A percentile compares a stretch with the other conserved stretches of the same genome.
These are phyloP conservation scores for Thereva unica DNA, from an alignment of 2,888 invertebrate genomes.

Conservation along the genomic window DNA sequence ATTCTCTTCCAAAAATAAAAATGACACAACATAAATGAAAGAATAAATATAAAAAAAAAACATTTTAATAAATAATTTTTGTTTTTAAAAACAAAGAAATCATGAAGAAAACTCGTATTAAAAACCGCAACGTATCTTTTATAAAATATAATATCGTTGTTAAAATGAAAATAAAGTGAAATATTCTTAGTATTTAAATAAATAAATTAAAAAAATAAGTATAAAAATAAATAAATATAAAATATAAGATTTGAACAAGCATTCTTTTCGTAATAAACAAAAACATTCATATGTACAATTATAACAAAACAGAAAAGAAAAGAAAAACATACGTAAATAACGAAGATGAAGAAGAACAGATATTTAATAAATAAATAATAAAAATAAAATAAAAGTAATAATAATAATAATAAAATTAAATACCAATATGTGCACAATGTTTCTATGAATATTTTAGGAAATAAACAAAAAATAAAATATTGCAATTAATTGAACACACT, in stretches of 20 bases:
- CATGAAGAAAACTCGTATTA: too few species aligned
- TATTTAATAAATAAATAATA: not conserved
- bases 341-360: not conserved
- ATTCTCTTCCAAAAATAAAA: constrained; percentile 16
- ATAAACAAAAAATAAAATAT: constrained; percentile 17
- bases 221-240: constrained; percentile 3
- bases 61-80: constrained; percentile 22
- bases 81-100: constrained; percentile 22
- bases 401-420: constrained; percentile 11
- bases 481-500: constrained; percentile 11
- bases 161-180: constrained; percentile 16
- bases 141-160: constrained; percentile 3
- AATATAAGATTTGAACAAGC: too few species aligned
- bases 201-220: not conserved
- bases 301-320: not conserved
- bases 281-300: too few species aligned
- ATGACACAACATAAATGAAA: not conserved
- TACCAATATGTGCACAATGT: constrained; percentile 24
- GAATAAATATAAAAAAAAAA: too few species aligned
- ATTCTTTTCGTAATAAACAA: too few species aligned
- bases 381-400: not conserved
- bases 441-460: constrained; percentile 10
- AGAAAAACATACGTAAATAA: too few species aligned
- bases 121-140: too few species aligned
- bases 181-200: not conserved